Percentiles rank a stretch among this genome's conserved stretches.
These are phyloP conservation scores for Bombycilla garrulus DNA, from an alignment of 2,113 vertebrate species.

Conservation along the genomic window DNA sequence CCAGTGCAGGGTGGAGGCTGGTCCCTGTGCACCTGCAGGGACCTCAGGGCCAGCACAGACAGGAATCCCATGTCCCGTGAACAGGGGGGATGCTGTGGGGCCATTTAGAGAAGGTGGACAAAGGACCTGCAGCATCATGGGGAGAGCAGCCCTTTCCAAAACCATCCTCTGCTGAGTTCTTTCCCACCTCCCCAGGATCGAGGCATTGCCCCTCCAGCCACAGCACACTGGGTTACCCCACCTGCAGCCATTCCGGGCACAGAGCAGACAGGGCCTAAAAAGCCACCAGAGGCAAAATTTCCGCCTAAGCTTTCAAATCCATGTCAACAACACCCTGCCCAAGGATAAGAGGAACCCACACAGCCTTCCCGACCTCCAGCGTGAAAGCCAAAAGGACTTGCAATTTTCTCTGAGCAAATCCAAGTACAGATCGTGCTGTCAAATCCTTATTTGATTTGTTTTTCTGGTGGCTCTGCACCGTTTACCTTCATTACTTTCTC, in stretches of 20 bases:
- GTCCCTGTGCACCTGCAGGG: background rate
- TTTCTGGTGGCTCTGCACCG: background rate
- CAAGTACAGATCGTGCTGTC: background rate
- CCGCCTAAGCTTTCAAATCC: background rate
- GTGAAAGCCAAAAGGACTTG: background rate
- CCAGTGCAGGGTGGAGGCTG: background rate
- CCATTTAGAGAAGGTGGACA: background rate
- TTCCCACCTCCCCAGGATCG: rapidly evolving
- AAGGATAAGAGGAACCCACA: background rate
- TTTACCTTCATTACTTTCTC: constrained; percentile 27
- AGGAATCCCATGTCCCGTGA: background rate
- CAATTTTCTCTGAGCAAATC: constrained; percentile 17
- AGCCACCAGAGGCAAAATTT: background rate
- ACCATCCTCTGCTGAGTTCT: background rate
- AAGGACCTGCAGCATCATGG: background rate
- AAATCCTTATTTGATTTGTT: constrained; percentile 21
- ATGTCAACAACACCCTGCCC: background rate
- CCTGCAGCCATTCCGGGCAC: background rate
- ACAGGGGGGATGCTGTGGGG: background rate
- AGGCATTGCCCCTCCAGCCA: background rate
- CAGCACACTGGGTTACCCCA: rapidly evolving
- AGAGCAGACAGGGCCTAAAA: background rate
- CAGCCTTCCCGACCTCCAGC: background rate
- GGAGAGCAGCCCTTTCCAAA: background rate
- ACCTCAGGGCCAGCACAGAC: background rate